Evolutionary conservation across 2,797 vertebrate genomes (phyloP), one percentile per base, ranked within the genome.

Genomic region (Schizothorax lantsangensis): DNA sequence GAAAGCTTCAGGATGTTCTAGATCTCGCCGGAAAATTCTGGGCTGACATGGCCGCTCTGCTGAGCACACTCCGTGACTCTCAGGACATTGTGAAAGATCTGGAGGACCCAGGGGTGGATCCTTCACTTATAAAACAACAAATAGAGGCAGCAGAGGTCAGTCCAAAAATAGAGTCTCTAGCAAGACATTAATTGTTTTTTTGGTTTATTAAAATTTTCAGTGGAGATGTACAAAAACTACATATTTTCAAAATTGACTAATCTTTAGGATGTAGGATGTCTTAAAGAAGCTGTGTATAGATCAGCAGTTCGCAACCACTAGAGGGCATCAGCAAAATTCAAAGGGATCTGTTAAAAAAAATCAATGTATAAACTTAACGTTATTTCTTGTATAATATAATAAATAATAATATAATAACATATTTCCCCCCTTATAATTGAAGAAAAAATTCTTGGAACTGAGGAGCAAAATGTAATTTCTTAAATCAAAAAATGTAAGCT

Each of bases 81-180:
- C 98, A 99, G 91, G 98, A 99, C 78, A 98, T 99, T 0, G 97
- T 99, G 66, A 96, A 96, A 21, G 98, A 99, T 88, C 95, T 99
- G 92, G 98, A 99, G 93, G 98, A 97, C 92, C 98, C 98, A 0
- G 98, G 98, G 21, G 98, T 99, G 33, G 98, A 99, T 92, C 98
- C 98, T 0, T 99, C 98, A 12, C 98, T 99, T 94, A 99, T 99
- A 94, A 99, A 99, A 89, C 98, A 99, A 89, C 98, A 99, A 91
- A 97, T 99, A 33, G 98, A 99, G 91, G 98, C 98, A 0, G 98
- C 98, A 8, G 98, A 99, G 97, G 98, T 99, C 91, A 87, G 91
- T 17, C 23, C 77, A 14, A 30, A 45, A 79, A 30, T 17, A 47
- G 4, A 57, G 33, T 68, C 33, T 36, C 7, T 36, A 36, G 3